Evolutionary conservation across 30 jellyfish, hydroid and myxozoan genomes (phyloP), one percentile per base, ranked within the genome.

Genomic region (Turritopsis dohrnii): DNA sequence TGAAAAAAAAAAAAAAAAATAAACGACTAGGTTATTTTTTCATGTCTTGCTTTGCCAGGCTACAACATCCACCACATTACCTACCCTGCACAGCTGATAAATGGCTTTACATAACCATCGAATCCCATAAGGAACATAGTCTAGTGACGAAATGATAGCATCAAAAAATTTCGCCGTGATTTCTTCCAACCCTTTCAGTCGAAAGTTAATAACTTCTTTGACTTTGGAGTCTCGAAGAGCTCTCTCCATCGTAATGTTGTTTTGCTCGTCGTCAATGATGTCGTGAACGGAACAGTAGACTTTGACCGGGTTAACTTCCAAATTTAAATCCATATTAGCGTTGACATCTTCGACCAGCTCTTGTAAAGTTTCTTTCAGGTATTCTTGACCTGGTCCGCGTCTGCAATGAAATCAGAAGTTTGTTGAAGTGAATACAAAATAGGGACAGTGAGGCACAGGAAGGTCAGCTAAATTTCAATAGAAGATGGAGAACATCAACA

Each of bases 351-450:
- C 88, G 18, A 93, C 95, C 52, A 93, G 81, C 1, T 88, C 80
- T 26, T 95, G 97, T 19, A 93, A 83, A 24, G 98, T 93, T 8
- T 88, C 95, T 69, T 93, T 88, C 65, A 93, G 79, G 60, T 93
- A 93, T 72, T 93, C 96, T 60, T 88, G 96, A 3, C 98, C 98
- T 7, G 96, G 98, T n/a, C 98, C 98, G 31, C 98, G 95, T 88
- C 98, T 93, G 79, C 31, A 60, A 77, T 18, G 24, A 76, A 76
- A 23, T 28, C 4, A 0, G 22, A 69, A 9, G 23, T 27, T n/a
- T 8, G 77, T 69, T 69, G 19, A 1, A 27, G 30, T n/a, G n/a
- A n/a, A n/a, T n/a, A n/a, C n/a, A n/a, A n/a, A n/a, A n/a, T n/a
- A n/a, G n/a, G n/a, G n/a, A n/a, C n/a, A n/a, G n/a, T n/a, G n/a